Evolutionary conservation across 1,140 invertebrate species (phyloP).

Genomic region (Chrysomallon squamiferum): DNA sequence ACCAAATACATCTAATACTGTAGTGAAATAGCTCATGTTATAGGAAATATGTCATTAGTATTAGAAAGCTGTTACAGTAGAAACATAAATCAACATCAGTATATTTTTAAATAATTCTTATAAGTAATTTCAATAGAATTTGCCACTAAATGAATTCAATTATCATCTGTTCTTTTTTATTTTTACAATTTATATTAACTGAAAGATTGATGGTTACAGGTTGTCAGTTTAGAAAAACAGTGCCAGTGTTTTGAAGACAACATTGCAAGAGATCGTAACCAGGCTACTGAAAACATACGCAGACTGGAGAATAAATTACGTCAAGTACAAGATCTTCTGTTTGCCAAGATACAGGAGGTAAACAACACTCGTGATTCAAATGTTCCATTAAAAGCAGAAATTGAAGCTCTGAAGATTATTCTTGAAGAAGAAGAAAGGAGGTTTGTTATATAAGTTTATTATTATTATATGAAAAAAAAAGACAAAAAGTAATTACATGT

Average conservation of each 20-base stretch:
- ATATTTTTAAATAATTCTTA: no score
- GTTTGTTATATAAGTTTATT: constrained; percentile 21
- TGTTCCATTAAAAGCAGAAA: constrained; percentile 49
- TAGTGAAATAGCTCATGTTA: no score
- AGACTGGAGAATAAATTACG: constrained; percentile 39
- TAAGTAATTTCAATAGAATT: no score
- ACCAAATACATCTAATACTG: no score
- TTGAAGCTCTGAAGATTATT: constrained; percentile 42
- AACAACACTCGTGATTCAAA: constrained; percentile 35
- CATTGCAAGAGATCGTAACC: constrained; percentile 27
- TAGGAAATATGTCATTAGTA: no score
- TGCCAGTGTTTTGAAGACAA: constrained; percentile 34
- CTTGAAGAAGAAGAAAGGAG: constrained; percentile 53
- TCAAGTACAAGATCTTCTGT: constrained; percentile 44
- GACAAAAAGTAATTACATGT: not conserved
- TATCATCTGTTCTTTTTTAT: no score
- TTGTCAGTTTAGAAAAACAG: constrained; percentile 39
- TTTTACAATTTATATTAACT: no score
- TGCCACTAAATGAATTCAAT: no score
- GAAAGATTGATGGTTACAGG: no score
- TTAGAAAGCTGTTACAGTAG: no score
- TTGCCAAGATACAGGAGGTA: constrained; percentile 47
- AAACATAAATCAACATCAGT: no score
- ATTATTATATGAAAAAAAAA: not conserved
- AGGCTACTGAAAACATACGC: constrained; percentile 31